phyloP scores from a whole-genome alignment of 2,888 invertebrate species.

The Patella ulyssiponensis region DNA sequence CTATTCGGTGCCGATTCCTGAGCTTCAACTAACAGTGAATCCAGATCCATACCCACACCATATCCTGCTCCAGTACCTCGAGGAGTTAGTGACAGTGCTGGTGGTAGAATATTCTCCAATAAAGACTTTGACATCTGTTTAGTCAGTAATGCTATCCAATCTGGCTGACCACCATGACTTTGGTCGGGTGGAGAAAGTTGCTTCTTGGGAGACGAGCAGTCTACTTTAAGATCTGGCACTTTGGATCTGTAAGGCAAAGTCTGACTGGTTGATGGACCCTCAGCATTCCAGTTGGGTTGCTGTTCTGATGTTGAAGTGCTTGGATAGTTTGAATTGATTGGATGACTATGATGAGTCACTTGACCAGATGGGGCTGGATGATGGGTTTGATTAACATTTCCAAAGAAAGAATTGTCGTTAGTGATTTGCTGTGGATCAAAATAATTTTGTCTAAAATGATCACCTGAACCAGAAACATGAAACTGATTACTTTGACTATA shows the following conservation, averaged over 20 bases:
- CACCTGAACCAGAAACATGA: background rate
- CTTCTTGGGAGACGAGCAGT: conserved; percentile 27
- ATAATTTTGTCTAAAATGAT: background rate
- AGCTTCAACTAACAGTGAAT: conserved; percentile 53
- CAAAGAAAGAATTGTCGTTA: background rate
- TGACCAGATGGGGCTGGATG: background rate
- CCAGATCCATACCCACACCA: conserved; percentile 68
- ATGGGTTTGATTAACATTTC: no score
- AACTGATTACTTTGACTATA: background rate
- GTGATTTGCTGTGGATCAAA: background rate
- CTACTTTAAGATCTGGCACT: conserved; percentile 33
- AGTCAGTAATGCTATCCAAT: conserved; percentile 56
- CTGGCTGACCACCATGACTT: conserved; percentile 33
- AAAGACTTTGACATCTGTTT: conserved; percentile 61
- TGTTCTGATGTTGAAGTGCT: background rate
- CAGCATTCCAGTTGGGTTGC: background rate
- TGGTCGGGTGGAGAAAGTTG: background rate
- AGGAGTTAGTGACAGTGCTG: conserved; percentile 65
- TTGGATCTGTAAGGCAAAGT: background rate
- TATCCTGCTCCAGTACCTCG: conserved; percentile 69
- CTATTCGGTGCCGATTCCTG: conserved; percentile 45
- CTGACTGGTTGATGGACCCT: background rate
- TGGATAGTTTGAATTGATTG: background rate
- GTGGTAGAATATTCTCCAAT: conserved; percentile 60
- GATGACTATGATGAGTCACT: background rate